A percentile compares a stretch with the other conserved stretches of the same genome.
Evolutionary conservation across 2,797 vertebrate species (phyloP).

Genomic region (Brotula barbata): DNA sequence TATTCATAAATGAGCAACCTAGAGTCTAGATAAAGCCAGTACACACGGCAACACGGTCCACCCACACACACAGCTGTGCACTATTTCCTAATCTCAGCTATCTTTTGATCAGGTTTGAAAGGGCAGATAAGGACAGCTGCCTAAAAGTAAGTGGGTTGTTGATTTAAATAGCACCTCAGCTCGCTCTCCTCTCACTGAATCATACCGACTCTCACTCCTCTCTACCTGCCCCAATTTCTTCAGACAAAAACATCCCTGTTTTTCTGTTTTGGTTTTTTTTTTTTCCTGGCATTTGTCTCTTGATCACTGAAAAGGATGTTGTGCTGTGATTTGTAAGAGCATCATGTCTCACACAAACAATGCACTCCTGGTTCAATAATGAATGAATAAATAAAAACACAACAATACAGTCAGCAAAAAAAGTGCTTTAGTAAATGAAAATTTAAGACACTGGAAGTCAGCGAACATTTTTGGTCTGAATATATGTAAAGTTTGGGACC

Average conservation of each 20-base stretch:
- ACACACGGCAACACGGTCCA: slow-evolving; percentile 26
- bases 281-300: slow-evolving; percentile 1
- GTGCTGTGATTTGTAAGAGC: neutral
- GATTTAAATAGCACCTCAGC: slow-evolving; percentile 38
- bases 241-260: slow-evolving; percentile 24
- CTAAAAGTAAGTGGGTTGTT: slow-evolving; percentile 49
- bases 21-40: slow-evolving; percentile 55
- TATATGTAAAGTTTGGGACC: too few relatives aligned
- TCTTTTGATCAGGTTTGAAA: slow-evolving; percentile 58
- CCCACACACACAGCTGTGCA: neutral
- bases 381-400: slow-evolving; percentile 19
- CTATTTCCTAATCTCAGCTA: slow-evolving; percentile 37
- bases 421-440: too few relatives aligned
- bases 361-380: too few relatives aligned
- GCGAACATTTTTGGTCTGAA: too few relatives aligned
- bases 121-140: slow-evolving; percentile 58
- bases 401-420: neutral
- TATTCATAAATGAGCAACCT: slow-evolving; percentile 71
- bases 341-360: slow-evolving; percentile 11
- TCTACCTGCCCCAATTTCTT: slow-evolving; percentile 36
- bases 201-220: neutral
- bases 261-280: neutral
- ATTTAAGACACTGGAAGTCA: slow-evolving; percentile 4
- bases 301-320: slow-evolving; percentile 20
- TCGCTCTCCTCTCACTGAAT: slow-evolving; percentile 17